These are phyloP conservation scores for Cettia cetti DNA, from an alignment of 2,113 vertebrate species.

Conservation along the genomic window DNA sequence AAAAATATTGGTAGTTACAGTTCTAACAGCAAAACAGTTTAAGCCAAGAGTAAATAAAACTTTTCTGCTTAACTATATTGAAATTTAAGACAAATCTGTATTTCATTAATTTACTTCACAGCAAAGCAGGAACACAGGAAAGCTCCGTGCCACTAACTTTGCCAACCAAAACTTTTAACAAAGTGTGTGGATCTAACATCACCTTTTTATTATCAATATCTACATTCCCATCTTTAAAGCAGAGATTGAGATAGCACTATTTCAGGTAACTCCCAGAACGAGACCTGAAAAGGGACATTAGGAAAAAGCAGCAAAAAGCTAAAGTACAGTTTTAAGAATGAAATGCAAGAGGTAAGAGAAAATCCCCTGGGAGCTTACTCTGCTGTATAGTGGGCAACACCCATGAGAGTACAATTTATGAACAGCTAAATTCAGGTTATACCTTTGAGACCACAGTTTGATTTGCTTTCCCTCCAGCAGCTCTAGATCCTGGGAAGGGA, in stretches of 20 bases:
- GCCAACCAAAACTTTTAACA: background rate
- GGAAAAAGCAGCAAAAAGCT: background rate
- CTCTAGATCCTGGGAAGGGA: background rate
- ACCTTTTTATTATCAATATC: background rate
- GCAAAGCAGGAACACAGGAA: background rate
- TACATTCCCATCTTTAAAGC: background rate
- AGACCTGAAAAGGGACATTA: background rate
- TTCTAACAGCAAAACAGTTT: background rate
- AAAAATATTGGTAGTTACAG: background rate
- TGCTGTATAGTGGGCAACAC: background rate
- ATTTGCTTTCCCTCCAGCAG: background rate
- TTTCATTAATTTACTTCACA: background rate
- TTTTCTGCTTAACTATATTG: accelerated
- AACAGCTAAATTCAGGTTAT: background rate
- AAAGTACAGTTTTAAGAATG: background rate
- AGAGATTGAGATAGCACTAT: background rate
- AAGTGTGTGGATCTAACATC: background rate
- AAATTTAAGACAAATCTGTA: background rate
- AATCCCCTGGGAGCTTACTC: background rate
- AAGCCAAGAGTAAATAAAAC: background rate
- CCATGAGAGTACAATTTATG: background rate
- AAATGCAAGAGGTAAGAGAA: background rate
- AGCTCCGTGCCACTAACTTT: background rate
- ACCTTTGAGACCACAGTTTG: background rate
- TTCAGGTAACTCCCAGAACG: background rate